Conservation (phyloP, 2,797 vertebrate species). For the Knipowitschia caucasica region DNA sequence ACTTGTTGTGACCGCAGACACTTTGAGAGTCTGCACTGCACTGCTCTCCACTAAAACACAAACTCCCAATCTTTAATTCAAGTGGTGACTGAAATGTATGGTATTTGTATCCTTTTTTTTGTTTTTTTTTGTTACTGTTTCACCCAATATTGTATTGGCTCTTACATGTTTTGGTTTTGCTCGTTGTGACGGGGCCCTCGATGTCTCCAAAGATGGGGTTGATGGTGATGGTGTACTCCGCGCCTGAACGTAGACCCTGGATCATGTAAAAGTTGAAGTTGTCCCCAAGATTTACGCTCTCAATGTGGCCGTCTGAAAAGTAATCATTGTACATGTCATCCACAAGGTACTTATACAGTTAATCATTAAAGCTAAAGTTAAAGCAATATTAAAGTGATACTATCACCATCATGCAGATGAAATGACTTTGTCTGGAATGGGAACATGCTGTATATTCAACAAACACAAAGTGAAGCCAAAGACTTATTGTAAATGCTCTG, state of each 20-base stretch:
- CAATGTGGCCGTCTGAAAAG: constrained; percentile 78
- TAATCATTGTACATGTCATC: neutral
- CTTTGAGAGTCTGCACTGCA: constrained; percentile 80
- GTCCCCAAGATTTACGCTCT: constrained; percentile 83
- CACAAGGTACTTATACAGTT: no score
- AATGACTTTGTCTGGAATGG: no score
- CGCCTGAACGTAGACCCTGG: constrained; percentile 80
- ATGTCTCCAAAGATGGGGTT: constrained; percentile 86
- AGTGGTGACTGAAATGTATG: no score
- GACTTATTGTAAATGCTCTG: no score
- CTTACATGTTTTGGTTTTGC: constrained; percentile 77
- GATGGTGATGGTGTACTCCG: constrained; percentile 80
- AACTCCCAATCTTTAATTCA: no score
- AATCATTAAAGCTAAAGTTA: no score
- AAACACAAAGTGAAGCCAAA: no score
- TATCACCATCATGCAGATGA: no score
- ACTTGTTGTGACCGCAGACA: constrained; percentile 77
- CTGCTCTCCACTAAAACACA: constrained; percentile 81
- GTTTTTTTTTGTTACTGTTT: no score
- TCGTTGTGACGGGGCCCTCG: constrained; percentile 78
- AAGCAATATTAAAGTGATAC: no score
- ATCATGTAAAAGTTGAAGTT: constrained; percentile 86
- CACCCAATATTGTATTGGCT: neutral
- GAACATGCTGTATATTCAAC: no score
- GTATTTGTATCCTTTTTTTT: no score